These are phyloP conservation scores for Drosophila pectinifera DNA, from an alignment of 1,140 invertebrate genomes.

Conservation along the genomic window DNA sequence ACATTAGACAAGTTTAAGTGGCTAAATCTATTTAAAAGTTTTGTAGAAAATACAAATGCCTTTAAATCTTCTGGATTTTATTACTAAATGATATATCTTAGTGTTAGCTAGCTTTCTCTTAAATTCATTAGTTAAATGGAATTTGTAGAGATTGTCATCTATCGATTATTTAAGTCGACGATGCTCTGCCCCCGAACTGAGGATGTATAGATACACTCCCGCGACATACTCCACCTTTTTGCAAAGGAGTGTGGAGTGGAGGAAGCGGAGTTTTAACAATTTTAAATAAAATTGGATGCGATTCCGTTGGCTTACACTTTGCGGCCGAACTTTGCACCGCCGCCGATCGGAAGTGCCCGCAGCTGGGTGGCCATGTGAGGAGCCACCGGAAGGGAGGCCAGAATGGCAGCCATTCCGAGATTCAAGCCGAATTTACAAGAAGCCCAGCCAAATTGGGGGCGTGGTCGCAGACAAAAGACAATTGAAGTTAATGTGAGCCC, in stretches of 20 bases:
- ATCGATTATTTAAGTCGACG: neutral
- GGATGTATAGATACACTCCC: neutral
- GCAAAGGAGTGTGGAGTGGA: constrained; percentile 1
- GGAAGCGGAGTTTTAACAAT: constrained; percentile 60
- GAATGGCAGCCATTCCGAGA: constrained; percentile 44
- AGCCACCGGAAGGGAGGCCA: constrained; percentile 21
- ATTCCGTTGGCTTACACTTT: constrained; percentile 73
- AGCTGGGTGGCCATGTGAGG: constrained; percentile 17
- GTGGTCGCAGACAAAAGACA: constrained; percentile 74
- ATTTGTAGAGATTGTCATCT: neutral
- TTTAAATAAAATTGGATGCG: constrained; percentile 80
- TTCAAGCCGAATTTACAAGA: constrained; percentile 59
- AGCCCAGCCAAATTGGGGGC: constrained; percentile 47
- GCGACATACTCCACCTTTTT: neutral
- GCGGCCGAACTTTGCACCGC: constrained; percentile 49
- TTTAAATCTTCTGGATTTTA: too few relatives aligned
- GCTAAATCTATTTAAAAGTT: too few relatives aligned
- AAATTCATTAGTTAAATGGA: constrained; percentile 7
- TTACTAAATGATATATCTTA: too few relatives aligned
- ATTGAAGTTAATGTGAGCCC: constrained; percentile 77
- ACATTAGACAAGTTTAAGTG: too few relatives aligned
- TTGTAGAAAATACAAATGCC: too few relatives aligned
- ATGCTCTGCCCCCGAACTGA: neutral
- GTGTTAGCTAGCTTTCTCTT: too few relatives aligned
- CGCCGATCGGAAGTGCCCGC: constrained; percentile 24